phyloP scores from a whole-genome alignment of 2,888 invertebrate species.

The Clepsis dumicolana region DNA sequence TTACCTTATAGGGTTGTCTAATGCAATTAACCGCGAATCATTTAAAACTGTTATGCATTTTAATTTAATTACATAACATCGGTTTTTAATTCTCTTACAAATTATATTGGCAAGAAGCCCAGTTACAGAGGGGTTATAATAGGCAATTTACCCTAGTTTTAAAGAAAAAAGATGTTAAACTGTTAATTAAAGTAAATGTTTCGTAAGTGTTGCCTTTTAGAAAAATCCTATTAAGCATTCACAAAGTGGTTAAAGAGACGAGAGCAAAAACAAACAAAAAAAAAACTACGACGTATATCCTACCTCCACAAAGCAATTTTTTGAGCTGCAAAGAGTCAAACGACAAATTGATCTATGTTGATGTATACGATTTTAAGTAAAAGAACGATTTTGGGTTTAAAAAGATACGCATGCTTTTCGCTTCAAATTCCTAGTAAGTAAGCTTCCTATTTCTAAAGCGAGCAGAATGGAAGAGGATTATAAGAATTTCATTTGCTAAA shows the following conservation, averaged over 20 bases:
- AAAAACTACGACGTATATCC: background rate
- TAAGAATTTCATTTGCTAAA: conserved; percentile 61
- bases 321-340: background rate
- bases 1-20: no score
- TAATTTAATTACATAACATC: no score
- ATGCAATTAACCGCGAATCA: no score
- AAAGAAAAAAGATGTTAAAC: no score
- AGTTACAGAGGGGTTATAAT: no score
- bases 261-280: background rate
- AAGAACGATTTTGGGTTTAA: background rate
- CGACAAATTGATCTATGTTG: background rate
- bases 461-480: conserved; percentile 51
- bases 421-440: background rate
- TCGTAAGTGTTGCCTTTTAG: background rate
- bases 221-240: background rate
- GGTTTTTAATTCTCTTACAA: no score
- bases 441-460: conserved; percentile 1
- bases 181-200: background rate
- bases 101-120: no score
- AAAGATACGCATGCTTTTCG: background rate
- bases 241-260: background rate
- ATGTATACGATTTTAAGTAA: background rate
- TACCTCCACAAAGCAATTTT: background rate
- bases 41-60: no score
- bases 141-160: no score